Evolutionary conservation across 2,888 invertebrate genomes (phyloP), one percentile per base, ranked within the genome.

Genomic region (Therioaphis trifolii): DNA sequence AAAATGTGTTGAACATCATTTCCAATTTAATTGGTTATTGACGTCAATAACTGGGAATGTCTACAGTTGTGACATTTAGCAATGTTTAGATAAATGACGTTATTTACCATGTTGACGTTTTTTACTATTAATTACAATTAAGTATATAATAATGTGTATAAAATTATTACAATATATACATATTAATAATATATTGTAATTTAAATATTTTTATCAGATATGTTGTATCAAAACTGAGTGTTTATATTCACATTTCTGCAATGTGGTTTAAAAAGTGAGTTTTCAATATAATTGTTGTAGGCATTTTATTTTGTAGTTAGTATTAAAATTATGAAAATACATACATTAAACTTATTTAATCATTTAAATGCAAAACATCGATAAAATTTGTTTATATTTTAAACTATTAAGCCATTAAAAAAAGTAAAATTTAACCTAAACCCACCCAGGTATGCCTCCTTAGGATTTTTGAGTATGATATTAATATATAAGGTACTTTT

Each of bases 141-240:
- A 18, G 15, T 49, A 21, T 52, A 52, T 77, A 61, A 9, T 29
- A 43, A 76, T 46, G n/a, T 35, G 21, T 72, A 52, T 72, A 29
- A 52, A 52, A 71, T 14, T 52, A n/a, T n/a, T 21, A 35, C 35
- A 35, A 21, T 55, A 55, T 52, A 7, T 35, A n/a, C n/a, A 35
- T 35, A 52, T 35, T 35, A 77, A 35, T 24, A 66, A 49, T 43
- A 55, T 14, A 43, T 79, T 79, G 24, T 55, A 27, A 69, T 69
- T 79, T 69, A 68, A 78, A 68, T 78, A 69, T 80, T 80, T 80
- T 80, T 80, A 18, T 80, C 49, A 80, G 80, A 71, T 80, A 72
- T 80, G 21, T 72, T 61, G 46, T 71, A 72, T 80, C 49, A 61
- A 72, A 80, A 61, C 29, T 80, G 80, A 80, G 35, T 43, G 61